These are phyloP conservation scores for Ictalurus furcatus DNA, from an alignment of 2,113 vertebrate species.

Conservation along the genomic window DNA sequence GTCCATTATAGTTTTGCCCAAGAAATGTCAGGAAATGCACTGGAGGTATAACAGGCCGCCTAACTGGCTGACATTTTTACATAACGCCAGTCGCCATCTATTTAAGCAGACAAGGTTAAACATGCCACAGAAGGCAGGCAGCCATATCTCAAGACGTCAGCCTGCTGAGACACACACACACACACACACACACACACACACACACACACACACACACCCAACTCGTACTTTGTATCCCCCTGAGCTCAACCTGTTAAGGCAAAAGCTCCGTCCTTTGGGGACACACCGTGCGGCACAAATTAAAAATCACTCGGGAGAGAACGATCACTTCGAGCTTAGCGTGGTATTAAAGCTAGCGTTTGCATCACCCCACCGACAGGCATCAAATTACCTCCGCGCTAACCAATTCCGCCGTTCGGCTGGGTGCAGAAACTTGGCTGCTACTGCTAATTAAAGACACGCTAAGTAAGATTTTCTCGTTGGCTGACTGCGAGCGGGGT, in stretches of 20 bases:
- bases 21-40: constrained; percentile 33
- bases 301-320: constrained; percentile 52
- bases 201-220: not conserved
- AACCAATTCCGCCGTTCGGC: constrained; percentile 17
- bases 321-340: constrained; percentile 48
- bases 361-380: constrained; percentile 18
- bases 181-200: constrained; percentile 37
- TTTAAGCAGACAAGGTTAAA: constrained; percentile 66
- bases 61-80: constrained; percentile 36
- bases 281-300: constrained; percentile 49
- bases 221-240: constrained; percentile 34
- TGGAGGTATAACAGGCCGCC: not conserved
- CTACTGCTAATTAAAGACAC: constrained; percentile 36
- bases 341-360: constrained; percentile 17
- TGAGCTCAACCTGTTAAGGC: constrained; percentile 49
- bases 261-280: constrained; percentile 46
- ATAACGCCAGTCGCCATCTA: constrained; percentile 57
- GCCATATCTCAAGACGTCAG: constrained; percentile 31
- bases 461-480: constrained; percentile 36
- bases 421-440: not conserved
- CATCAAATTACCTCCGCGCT: constrained; percentile 31
- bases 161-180: constrained; percentile 31
- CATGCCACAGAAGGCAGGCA: constrained; percentile 48
- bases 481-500: not conserved
- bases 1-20: constrained; percentile 42